phyloP scores from a whole-genome alignment of 2,113 vertebrate species.

The Geococcyx californianus region DNA sequence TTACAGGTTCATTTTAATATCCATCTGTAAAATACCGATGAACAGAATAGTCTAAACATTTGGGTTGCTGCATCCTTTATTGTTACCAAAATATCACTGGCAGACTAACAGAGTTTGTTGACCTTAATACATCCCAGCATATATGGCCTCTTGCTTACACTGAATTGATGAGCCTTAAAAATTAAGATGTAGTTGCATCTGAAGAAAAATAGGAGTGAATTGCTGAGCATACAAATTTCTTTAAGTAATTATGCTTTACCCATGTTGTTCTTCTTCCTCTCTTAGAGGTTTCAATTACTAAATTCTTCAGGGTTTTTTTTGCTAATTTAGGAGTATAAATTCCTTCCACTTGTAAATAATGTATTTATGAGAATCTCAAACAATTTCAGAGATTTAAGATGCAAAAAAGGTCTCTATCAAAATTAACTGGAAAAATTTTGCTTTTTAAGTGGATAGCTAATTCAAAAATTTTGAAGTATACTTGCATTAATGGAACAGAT shows the following conservation, averaged over 20 bases:
- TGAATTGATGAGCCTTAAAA: background rate
- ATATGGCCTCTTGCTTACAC: background rate
- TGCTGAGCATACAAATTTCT: background rate
- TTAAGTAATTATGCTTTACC: background rate
- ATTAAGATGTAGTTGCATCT: background rate
- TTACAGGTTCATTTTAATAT: background rate
- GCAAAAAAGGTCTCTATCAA: background rate
- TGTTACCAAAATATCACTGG: background rate
- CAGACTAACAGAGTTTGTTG: background rate
- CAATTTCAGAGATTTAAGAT: background rate
- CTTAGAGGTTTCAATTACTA: background rate
- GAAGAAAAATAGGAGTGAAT: background rate
- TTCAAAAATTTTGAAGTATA: background rate
- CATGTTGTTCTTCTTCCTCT: background rate
- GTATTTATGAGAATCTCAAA: background rate
- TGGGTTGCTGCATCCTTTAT: background rate
- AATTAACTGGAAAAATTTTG: background rate
- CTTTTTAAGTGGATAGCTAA: background rate
- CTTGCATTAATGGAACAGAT: background rate
- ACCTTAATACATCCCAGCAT: background rate
- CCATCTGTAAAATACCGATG: background rate
- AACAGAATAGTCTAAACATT: background rate
- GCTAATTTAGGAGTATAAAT: background rate
- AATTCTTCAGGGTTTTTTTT: background rate
- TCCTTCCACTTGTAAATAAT: background rate